These are phyloP conservation scores for Phaonia tiefii DNA, from an alignment of 2,888 invertebrate species.

Conservation along the genomic window DNA sequence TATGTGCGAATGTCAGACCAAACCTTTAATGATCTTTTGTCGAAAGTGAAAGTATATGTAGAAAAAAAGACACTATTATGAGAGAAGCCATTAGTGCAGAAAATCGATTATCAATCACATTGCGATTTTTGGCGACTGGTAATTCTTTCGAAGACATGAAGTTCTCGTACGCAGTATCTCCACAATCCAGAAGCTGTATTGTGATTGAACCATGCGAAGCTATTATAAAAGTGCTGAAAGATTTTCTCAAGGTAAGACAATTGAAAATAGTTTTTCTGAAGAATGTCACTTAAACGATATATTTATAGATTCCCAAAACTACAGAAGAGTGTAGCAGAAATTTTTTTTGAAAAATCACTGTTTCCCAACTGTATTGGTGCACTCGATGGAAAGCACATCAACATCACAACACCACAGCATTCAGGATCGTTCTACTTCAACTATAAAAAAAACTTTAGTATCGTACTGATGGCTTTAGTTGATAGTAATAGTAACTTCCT, in stretches of 20 bases:
- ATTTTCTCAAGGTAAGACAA: not conserved
- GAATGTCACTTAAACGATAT: not conserved
- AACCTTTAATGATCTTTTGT: slow-evolving; percentile 4
- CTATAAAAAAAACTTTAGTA: slow-evolving; percentile 8
- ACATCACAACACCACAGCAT: not conserved
- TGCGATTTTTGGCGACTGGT: not conserved
- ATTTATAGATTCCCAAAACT: slow-evolving; percentile 1
- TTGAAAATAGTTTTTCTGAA: not conserved
- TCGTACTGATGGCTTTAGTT: not conserved
- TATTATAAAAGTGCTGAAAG: not conserved
- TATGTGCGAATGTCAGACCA: slow-evolving; percentile 10
- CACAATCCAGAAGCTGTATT: not conserved
- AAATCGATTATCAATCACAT: slow-evolving; percentile 6
- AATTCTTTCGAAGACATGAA: too few relatives aligned
- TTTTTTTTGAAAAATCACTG: slow-evolving; percentile 13
- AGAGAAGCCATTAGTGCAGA: not conserved
- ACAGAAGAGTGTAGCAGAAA: not conserved
- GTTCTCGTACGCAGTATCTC: too few relatives aligned
- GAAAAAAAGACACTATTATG: slow-evolving; percentile 7
- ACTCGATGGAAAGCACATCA: slow-evolving; percentile 3
- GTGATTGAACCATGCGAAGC: not conserved
- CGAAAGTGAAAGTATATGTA: slow-evolving; percentile 9
- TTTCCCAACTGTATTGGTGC: slow-evolving; percentile 21
- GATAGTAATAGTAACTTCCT: too few relatives aligned
- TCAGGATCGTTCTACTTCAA: slow-evolving; percentile 8